Evolutionary conservation across 2,888 invertebrate species (phyloP).

Genomic region (Drosophila neoperkinsi): DNA sequence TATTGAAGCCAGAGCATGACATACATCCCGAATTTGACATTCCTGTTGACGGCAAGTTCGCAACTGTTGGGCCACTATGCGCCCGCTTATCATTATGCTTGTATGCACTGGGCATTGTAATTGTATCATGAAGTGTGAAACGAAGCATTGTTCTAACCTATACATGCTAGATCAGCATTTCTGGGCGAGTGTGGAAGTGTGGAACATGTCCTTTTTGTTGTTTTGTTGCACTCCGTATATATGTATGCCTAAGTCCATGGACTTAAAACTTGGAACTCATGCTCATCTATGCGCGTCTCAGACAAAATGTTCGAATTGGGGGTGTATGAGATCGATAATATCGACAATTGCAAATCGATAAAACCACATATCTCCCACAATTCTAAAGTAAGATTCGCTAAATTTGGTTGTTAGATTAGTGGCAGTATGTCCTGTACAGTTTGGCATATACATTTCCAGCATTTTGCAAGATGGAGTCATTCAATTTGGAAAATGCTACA

Average conservation of each 20-base stretch:
- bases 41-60: slow-evolving; percentile 18
- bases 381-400: neutral
- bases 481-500: neutral
- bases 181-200: neutral
- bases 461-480: neutral
- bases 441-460: neutral
- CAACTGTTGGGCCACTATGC: slow-evolving; percentile 22
- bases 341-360: neutral
- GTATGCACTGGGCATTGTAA: neutral
- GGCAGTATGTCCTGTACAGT: neutral
- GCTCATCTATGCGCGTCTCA: neutral
- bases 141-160: neutral
- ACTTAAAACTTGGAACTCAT: neutral
- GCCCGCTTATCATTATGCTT: slow-evolving; percentile 46
- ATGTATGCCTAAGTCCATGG: neutral
- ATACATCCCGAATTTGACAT: slow-evolving; percentile 31
- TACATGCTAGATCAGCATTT: neutral
- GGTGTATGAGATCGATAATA: neutral
- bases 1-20: slow-evolving; percentile 32
- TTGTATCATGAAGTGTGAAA: neutral
- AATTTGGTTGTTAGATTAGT: neutral
- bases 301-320: neutral
- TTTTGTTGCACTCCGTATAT: neutral
- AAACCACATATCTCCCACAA: neutral
- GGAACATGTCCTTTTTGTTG: neutral